phyloP scores from a whole-genome alignment of 1,140 invertebrate genomes.

The Drosophila orosa region DNA sequence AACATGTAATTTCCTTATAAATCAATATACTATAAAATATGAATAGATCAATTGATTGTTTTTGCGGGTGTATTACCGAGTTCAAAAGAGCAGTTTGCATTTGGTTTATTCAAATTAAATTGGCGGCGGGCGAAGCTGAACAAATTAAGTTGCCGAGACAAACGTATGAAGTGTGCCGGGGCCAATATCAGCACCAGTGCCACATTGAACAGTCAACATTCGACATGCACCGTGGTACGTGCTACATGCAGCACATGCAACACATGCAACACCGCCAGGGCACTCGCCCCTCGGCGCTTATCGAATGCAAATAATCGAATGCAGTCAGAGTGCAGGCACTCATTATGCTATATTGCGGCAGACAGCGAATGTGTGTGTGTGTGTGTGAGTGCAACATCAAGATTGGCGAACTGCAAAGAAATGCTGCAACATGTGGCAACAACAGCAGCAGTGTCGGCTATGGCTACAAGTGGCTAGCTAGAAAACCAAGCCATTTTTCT shows the following conservation, averaged over 20 bases:
- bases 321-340: constrained; percentile 46
- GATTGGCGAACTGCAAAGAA: constrained; percentile 71
- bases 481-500: constrained; percentile 53
- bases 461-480: constrained; percentile 27
- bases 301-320: constrained; percentile 75
- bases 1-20: too few relatives aligned
- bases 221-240: constrained; percentile 16
- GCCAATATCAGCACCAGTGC: constrained; percentile 1
- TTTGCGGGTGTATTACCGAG: constrained; percentile 10
- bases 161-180: constrained; percentile 32
- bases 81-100: constrained; percentile 64
- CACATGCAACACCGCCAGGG: constrained; percentile 12
- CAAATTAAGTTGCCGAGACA: constrained; percentile 77
- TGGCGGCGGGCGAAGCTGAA: constrained; percentile 62
- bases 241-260: constrained; percentile 49
- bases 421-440: constrained; percentile 81
- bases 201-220: constrained; percentile 5
- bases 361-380: constrained; percentile 19
- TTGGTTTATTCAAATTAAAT: constrained; percentile 75
- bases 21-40: too few relatives aligned
- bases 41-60: too few relatives aligned
- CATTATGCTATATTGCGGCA: constrained; percentile 53
- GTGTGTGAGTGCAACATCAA: constrained; percentile 67
- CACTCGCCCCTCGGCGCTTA: constrained; percentile 50
- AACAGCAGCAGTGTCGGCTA: constrained; percentile 33